Evolutionary conservation across 1,140 invertebrate species (phyloP).

Genomic region (Steinernema khuongi): DNA sequence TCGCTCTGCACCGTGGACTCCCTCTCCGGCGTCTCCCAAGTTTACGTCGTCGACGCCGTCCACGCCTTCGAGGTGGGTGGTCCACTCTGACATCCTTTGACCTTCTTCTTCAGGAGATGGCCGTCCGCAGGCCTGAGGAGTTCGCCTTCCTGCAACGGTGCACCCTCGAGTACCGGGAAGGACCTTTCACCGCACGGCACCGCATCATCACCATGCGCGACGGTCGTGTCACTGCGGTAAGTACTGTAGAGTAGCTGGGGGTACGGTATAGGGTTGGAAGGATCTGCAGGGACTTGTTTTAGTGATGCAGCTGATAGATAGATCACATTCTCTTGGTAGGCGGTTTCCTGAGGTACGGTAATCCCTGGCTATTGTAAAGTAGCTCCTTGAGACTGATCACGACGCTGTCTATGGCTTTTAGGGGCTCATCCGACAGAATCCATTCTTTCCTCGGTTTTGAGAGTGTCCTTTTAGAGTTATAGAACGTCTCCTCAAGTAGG

Average conservation of each 20-base stretch:
- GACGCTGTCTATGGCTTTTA: too few species aligned
- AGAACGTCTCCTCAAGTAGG: too few species aligned
- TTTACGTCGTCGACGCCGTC: background rate
- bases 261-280: too few species aligned
- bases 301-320: too few species aligned
- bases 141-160: background rate
- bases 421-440: too few species aligned
- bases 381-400: too few species aligned
- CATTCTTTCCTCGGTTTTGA: too few species aligned
- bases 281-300: too few species aligned
- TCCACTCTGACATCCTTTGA: background rate
- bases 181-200: background rate
- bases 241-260: background rate
- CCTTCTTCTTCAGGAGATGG: constrained; percentile 3
- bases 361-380: too few species aligned
- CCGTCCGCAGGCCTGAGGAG: background rate
- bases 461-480: too few species aligned
- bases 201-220: background rate
- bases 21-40: background rate
- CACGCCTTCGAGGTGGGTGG: background rate
- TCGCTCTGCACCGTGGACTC: constrained; percentile 1
- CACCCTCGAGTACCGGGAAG: background rate
- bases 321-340: too few species aligned
- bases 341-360: too few species aligned
- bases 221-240: constrained; percentile 3